Conservation (phyloP, 2,113 vertebrate species). For the Ammospiza caudacuta region DNA sequence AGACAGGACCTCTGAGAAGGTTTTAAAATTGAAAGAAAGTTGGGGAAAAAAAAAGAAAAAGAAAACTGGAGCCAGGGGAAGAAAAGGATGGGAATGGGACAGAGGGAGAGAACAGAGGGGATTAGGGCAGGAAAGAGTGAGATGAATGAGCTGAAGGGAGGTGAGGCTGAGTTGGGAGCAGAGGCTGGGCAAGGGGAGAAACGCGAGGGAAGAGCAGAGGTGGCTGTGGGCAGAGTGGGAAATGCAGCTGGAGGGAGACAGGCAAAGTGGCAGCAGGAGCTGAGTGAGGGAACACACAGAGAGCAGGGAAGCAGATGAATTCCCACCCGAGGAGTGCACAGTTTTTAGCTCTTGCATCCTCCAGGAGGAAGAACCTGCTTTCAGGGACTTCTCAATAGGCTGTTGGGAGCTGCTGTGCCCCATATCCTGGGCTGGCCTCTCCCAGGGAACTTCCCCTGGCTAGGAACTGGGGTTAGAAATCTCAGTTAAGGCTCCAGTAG, state of each 20-base stretch:
- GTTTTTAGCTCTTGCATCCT: not conserved
- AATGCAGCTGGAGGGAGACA: not conserved
- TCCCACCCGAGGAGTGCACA: not conserved
- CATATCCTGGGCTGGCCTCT: not conserved
- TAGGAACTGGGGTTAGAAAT: not conserved
- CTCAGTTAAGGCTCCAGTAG: rapidly evolving
- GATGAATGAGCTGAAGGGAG: not conserved
- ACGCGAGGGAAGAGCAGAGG: not conserved
- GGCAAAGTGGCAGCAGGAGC: not conserved
- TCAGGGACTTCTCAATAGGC: not conserved
- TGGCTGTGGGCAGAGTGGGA: not conserved
- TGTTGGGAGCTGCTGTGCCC: not conserved
- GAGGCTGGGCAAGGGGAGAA: not conserved
- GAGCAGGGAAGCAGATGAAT: not conserved
- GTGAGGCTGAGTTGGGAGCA: not conserved
- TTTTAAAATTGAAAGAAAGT: not conserved
- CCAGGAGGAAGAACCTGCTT: not conserved
- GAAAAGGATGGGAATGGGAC: not conserved
- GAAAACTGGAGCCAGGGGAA: rapidly evolving
- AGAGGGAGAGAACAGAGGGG: not conserved
- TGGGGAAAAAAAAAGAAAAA: not conserved
- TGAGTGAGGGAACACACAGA: not conserved
- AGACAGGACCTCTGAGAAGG: not conserved
- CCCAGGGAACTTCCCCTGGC: not conserved
- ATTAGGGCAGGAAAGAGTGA: not conserved